A percentile compares a stretch with the other conserved stretches of the same genome.
Evolutionary conservation across 2,888 invertebrate species (phyloP).

Genomic region (Argyresthia goedartella): DNA sequence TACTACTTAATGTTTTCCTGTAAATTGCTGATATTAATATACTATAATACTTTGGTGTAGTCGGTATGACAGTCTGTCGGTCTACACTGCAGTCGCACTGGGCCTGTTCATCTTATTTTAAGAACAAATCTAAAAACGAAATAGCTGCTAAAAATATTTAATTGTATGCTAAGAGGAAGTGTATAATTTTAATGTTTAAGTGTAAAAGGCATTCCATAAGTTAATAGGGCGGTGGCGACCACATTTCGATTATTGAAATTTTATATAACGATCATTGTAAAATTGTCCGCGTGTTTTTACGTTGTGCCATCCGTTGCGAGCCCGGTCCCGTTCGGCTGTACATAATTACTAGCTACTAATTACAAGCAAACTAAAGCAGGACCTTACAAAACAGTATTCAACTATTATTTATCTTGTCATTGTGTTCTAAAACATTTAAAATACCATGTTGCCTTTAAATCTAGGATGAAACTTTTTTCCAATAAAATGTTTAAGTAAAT

Average conservation of each 20-base stretch:
- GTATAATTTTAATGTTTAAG: constrained; percentile 55
- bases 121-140: constrained; percentile 34
- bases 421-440: constrained; percentile 54
- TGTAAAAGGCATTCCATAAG: constrained; percentile 64
- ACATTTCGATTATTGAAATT: not conserved
- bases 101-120: constrained; percentile 14
- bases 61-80: not conserved
- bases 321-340: constrained; percentile 33
- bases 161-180: constrained; percentile 51
- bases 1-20: constrained; percentile 16
- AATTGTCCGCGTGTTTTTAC: not conserved
- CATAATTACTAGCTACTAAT: not conserved
- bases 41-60: not conserved
- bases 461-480: constrained; percentile 66
- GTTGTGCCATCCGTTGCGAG: constrained; percentile 52
- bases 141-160: constrained; percentile 31
- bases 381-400: constrained; percentile 23
- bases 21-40: constrained; percentile 22
- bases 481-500: constrained; percentile 66
- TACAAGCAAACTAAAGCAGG: not conserved
- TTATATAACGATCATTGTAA: no score
- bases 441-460: constrained; percentile 71
- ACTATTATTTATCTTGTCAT: constrained; percentile 40
- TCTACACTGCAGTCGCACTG: not conserved
- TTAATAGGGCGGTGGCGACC: constrained; percentile 49